Conservation (phyloP, 2,797 vertebrate genomes). For the Propithecus deckenii region DNA sequence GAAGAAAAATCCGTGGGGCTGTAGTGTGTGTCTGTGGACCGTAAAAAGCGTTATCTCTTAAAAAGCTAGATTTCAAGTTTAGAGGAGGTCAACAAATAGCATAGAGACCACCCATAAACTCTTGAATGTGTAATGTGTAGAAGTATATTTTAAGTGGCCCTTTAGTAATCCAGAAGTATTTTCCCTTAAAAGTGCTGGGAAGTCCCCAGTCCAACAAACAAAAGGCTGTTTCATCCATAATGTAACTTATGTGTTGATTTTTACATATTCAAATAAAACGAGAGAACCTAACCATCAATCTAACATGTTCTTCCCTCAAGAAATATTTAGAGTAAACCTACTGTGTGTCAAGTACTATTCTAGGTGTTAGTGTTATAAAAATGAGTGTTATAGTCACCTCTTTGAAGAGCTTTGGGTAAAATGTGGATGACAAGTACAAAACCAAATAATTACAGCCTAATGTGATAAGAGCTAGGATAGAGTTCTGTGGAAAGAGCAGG, state of each 20-base stretch:
- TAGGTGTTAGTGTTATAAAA: background rate
- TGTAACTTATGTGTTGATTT: background rate
- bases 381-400: background rate
- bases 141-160: background rate
- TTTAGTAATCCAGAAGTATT: background rate
- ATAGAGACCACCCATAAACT: background rate
- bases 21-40: background rate
- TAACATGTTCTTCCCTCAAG: background rate
- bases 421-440: background rate
- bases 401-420: background rate
- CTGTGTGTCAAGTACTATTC: background rate
- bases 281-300: background rate
- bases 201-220: background rate
- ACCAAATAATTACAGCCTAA: background rate
- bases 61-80: conserved; percentile 3
- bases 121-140: background rate
- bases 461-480: background rate
- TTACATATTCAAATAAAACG: background rate
- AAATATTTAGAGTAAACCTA: background rate
- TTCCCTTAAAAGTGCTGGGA: background rate
- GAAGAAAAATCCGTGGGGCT: background rate
- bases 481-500: background rate
- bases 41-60: background rate
- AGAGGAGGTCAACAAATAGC: background rate
- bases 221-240: background rate